phyloP scores from a whole-genome alignment of 2,888 invertebrate genomes.

The Thysanoteuthis rhombus region DNA sequence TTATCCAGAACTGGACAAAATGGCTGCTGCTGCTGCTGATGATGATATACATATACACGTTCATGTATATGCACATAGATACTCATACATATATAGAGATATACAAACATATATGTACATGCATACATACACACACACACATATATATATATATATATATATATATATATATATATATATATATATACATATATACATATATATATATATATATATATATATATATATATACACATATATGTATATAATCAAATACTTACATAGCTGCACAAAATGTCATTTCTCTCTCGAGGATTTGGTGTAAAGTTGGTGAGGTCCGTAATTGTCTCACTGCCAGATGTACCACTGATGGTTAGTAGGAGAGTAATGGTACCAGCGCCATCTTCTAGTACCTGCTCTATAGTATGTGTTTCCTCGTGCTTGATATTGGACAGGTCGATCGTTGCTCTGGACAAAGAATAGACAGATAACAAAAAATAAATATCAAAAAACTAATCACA shows the following conservation, averaged over 20 bases:
- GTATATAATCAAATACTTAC: slow-evolving; percentile 71
- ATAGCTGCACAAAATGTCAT: slow-evolving; percentile 76
- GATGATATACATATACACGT: too few relatives aligned
- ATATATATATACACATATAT: not conserved
- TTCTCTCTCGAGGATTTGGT: slow-evolving; percentile 80
- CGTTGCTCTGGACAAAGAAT: slow-evolving; percentile 74
- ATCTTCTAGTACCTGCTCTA: slow-evolving; percentile 90
- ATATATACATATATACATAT: too few relatives aligned
- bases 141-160: too few relatives aligned
- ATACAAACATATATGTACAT: too few relatives aligned
- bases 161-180: too few relatives aligned
- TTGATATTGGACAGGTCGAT: slow-evolving; percentile 86
- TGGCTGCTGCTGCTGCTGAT: too few relatives aligned
- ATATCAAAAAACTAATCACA: too few relatives aligned
- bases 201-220: too few relatives aligned
- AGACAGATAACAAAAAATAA: not conserved
- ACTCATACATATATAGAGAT: too few relatives aligned
- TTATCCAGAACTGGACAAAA: too few relatives aligned
- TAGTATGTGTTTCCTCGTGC: slow-evolving; percentile 88
- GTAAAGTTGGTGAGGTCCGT: slow-evolving; percentile 85
- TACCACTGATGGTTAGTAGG: slow-evolving; percentile 92
- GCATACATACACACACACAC: too few relatives aligned
- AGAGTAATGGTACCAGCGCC: slow-evolving; percentile 84
- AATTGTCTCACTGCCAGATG: slow-evolving; percentile 90
- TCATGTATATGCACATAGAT: too few relatives aligned